These are phyloP conservation scores for Clarias gariepinus DNA, from an alignment of 2,113 vertebrate species.

Conservation along the genomic window DNA sequence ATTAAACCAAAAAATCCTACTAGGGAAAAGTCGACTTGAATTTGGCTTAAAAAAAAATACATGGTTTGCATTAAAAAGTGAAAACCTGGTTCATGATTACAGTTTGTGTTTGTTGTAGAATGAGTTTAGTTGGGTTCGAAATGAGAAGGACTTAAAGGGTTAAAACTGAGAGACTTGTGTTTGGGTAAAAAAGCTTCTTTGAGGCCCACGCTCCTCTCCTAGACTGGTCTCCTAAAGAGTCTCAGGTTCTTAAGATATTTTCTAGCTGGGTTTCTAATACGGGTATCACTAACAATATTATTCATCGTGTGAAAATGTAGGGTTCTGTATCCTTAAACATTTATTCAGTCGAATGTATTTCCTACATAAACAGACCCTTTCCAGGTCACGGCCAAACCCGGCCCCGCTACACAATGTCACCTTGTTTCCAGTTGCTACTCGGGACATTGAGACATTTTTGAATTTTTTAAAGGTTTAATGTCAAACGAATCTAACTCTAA, in stretches of 20 bases:
- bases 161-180: neutral
- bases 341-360: neutral
- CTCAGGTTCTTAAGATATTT: neutral
- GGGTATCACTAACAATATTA: neutral
- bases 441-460: neutral
- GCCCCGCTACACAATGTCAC: neutral
- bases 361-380: neutral
- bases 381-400: neutral
- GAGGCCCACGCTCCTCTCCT: neutral
- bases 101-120: neutral
- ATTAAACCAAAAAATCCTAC: too few relatives aligned
- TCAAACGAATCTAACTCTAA: slow-evolving; percentile 3
- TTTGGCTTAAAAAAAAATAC: neutral
- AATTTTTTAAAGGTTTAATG: neutral
- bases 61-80: neutral
- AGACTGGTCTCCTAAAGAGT: neutral
- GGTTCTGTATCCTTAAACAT: neutral
- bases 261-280: neutral
- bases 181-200: neutral
- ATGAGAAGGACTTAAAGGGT: neutral
- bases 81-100: too few relatives aligned
- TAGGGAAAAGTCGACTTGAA: neutral
- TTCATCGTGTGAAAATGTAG: neutral
- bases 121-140: neutral
- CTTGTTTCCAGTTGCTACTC: neutral